These are phyloP conservation scores for Epinephelus coioides DNA, from an alignment of 2,797 vertebrate species.

Conservation along the genomic window DNA sequence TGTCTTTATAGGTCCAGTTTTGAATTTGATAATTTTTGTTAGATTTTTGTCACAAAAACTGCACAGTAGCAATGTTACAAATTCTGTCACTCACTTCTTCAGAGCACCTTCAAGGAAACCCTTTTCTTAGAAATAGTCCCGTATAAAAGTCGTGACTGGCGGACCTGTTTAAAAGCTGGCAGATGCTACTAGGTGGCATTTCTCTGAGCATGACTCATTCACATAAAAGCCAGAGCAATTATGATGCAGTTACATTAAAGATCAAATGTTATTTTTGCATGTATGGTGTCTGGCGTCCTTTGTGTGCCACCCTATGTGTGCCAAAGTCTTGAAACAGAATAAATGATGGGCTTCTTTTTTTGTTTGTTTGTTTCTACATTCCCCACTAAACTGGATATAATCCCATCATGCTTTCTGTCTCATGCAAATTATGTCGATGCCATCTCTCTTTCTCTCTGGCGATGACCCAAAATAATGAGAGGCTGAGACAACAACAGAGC, in stretches of 20 bases:
- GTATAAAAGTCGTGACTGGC: not conserved
- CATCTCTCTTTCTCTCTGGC: slow-evolving; percentile 38
- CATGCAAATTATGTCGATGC: slow-evolving; percentile 18
- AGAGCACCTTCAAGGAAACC: not conserved
- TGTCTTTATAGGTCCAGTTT: not conserved
- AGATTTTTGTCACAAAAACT: no score
- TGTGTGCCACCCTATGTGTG: not conserved
- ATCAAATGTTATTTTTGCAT: slow-evolving; percentile 16
- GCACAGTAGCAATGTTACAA: no score
- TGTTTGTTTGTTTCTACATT: slow-evolving; percentile 13
- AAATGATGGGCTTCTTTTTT: slow-evolving; percentile 12
- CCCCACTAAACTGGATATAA: slow-evolving; percentile 15
- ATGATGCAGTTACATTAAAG: slow-evolving; percentile 19
- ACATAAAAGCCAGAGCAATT: slow-evolving; percentile 7
- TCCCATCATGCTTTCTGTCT: slow-evolving; percentile 45
- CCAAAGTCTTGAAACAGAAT: slow-evolving; percentile 2
- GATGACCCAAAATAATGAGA: slow-evolving; percentile 67
- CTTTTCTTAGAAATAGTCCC: not conserved
- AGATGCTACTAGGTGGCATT: not conserved
- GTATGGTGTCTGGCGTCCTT: not conserved
- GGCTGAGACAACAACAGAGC: slow-evolving; percentile 61
- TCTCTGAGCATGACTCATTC: slow-evolving; percentile 4
- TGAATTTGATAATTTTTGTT: not conserved
- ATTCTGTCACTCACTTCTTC: not conserved
- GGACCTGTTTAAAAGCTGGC: slow-evolving; percentile 21